Conservation (phyloP, 2,888 invertebrate genomes). For the Mechanitis mazaeus region DNA sequence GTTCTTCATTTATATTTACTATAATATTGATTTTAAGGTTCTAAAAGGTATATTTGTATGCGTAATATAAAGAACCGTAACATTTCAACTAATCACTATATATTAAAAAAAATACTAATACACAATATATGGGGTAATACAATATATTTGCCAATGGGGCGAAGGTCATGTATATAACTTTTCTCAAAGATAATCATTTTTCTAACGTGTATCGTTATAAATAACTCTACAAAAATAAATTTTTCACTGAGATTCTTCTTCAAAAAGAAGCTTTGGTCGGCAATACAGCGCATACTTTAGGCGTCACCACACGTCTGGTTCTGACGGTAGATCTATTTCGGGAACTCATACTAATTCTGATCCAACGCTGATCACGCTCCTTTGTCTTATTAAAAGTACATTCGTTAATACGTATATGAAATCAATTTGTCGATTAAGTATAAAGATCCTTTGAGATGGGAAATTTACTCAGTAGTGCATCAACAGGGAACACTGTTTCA, state of each 20-base stretch:
- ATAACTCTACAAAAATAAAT: constrained; percentile 64
- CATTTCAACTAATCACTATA: too few species aligned
- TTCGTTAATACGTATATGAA: constrained; percentile 55
- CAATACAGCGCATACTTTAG: constrained; percentile 47
- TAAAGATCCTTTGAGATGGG: constrained; percentile 73
- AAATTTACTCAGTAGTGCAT: constrained; percentile 59
- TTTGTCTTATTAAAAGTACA: constrained; percentile 70
- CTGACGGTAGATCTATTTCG: constrained; percentile 70
- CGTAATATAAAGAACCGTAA: too few species aligned
- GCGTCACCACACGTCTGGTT: constrained; percentile 56
- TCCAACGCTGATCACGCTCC: constrained; percentile 61
- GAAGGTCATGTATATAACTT: too few species aligned
- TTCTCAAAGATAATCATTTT: not conserved
- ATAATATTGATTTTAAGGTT: too few species aligned
- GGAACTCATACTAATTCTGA: constrained; percentile 55
- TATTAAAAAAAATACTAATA: too few species aligned
- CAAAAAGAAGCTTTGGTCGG: constrained; percentile 43
- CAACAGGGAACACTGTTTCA: constrained; percentile 44
- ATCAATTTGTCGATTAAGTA: constrained; percentile 52
- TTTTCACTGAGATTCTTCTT: constrained; percentile 55
- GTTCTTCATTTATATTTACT: too few species aligned
- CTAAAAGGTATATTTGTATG: too few species aligned
- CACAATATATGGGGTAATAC: too few species aligned
- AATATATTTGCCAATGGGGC: too few species aligned
- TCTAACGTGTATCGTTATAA: constrained; percentile 40